These are phyloP conservation scores for Diglossa cyanea DNA, from an alignment of 2,797 vertebrate species.

Conservation along the genomic window DNA sequence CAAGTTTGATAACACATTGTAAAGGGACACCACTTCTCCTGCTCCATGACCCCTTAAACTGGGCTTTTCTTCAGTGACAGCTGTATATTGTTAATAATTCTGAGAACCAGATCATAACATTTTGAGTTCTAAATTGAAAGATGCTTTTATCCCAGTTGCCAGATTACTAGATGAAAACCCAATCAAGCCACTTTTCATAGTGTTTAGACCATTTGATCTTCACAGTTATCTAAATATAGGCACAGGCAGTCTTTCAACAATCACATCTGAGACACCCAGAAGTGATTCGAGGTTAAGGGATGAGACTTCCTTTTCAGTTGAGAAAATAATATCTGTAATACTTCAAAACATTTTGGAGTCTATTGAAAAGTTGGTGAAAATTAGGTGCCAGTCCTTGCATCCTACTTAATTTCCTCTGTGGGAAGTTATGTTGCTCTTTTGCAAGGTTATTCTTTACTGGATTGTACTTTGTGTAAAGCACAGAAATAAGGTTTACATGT, in stretches of 20 bases:
- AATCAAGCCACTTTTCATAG: background rate
- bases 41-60: background rate
- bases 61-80: background rate
- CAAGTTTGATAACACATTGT: background rate
- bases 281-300: background rate
- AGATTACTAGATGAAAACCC: background rate
- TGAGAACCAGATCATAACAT: background rate
- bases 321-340: background rate
- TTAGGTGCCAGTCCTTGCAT: background rate
- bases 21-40: fast-evolving
- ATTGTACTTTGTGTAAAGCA: background rate
- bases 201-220: background rate
- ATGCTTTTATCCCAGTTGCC: background rate
- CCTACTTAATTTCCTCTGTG: background rate
- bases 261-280: background rate
- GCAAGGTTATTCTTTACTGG: background rate
- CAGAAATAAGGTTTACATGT: background rate
- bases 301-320: background rate
- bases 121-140: background rate
- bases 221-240: background rate
- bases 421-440: background rate
- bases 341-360: background rate
- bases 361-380: background rate
- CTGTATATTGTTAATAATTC: background rate
- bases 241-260: background rate